Evolutionary conservation across 1,140 invertebrate species (phyloP).

Genomic region (Potamilus streckersoni): DNA sequence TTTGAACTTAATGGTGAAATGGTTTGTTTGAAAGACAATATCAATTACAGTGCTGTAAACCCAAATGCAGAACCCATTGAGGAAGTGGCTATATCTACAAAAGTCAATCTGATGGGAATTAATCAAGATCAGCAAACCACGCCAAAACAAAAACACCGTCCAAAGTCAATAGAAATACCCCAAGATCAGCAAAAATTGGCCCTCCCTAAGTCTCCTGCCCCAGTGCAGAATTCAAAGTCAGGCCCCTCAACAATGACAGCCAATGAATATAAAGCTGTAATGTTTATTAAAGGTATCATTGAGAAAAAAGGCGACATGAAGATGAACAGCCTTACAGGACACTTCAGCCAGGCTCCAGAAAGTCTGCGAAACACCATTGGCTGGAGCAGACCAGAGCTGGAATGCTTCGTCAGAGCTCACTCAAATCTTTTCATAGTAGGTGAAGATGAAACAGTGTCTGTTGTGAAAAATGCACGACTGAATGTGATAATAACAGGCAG

Average conservation of each 20-base stretch:
- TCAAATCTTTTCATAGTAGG: conserved; percentile 62
- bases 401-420: conserved; percentile 63
- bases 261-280: conserved; percentile 68
- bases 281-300: conserved; percentile 67
- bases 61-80: conserved; percentile 52
- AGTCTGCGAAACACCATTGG: conserved; percentile 65
- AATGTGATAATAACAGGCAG: conserved; percentile 67
- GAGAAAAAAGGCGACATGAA: conserved; percentile 67
- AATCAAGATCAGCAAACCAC: conserved; percentile 32
- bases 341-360: conserved; percentile 65
- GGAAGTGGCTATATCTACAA: conserved; percentile 35
- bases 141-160: conserved; percentile 54
- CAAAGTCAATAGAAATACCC: conserved; percentile 55
- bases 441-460: conserved; percentile 61
- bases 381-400: conserved; percentile 63
- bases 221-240: conserved; percentile 44
- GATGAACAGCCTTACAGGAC: conserved; percentile 58
- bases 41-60: conserved; percentile 59
- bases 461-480: conserved; percentile 63
- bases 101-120: conserved; percentile 28
- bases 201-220: conserved; percentile 29
- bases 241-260: conserved; percentile 67
- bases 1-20: conserved; percentile 67
- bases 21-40: conserved; percentile 64
- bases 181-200: conserved; percentile 36